Evolutionary conservation across 2,113 vertebrate genomes (phyloP).

Genomic region (Corythornis madagascariensis): DNA sequence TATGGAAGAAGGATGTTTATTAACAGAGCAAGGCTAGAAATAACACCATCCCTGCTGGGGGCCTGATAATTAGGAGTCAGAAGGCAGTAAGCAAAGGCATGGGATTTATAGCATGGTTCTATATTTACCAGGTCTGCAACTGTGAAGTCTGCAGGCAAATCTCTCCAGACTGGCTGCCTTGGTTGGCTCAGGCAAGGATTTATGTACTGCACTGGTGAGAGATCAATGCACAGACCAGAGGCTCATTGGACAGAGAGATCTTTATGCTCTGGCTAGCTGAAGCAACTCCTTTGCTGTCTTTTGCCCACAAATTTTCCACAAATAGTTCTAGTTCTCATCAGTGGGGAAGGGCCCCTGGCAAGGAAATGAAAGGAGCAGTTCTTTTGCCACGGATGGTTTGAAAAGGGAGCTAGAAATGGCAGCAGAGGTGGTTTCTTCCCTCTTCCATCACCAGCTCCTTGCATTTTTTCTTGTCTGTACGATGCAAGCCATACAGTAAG

Average conservation of each 20-base stretch:
- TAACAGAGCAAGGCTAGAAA: background rate
- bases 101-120: background rate
- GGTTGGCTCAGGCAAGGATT: background rate
- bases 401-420: background rate
- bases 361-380: conserved; percentile 42
- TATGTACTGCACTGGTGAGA: background rate
- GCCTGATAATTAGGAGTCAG: background rate
- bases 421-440: background rate
- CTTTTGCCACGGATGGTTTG: background rate
- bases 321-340: background rate
- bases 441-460: background rate
- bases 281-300: background rate
- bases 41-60: background rate
- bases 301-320: conserved; percentile 18
- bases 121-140: background rate
- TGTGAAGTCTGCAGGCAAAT: background rate
- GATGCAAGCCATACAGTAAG: background rate
- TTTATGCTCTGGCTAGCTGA: background rate
- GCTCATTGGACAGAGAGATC: background rate
- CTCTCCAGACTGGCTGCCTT: background rate
- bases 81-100: background rate
- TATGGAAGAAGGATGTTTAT: background rate
- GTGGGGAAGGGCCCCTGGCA: background rate
- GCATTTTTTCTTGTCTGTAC: background rate
- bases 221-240: background rate